These are phyloP conservation scores for Acridotheres tristis DNA, from an alignment of 2,797 vertebrate species.

Conservation along the genomic window DNA sequence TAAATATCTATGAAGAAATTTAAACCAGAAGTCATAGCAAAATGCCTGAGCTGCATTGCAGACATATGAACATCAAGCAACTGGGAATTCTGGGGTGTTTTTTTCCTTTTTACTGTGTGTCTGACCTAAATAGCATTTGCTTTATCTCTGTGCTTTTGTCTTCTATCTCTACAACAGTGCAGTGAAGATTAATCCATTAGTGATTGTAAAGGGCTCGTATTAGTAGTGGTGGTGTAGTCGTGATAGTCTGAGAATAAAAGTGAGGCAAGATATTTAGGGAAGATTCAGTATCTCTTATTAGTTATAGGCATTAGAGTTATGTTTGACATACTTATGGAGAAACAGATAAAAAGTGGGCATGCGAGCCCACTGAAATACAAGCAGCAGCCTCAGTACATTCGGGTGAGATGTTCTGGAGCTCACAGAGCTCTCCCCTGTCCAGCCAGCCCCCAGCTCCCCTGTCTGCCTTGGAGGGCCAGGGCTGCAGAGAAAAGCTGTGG, in stretches of 20 bases:
- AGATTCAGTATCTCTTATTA: constrained; percentile 28
- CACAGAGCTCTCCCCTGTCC: not conserved
- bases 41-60: not conserved
- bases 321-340: not conserved
- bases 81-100: not conserved
- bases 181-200: constrained; percentile 57
- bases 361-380: not conserved
- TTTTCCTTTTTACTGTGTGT: not conserved
- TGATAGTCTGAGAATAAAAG: constrained; percentile 39
- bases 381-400: not conserved
- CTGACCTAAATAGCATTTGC: not conserved
- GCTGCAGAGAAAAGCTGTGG: not conserved
- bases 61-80: not conserved
- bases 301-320: not conserved
- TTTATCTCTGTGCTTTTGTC: constrained; percentile 46
- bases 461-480: not conserved
- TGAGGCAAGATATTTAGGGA: constrained; percentile 9
- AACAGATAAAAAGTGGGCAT: not conserved
- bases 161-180: constrained; percentile 27
- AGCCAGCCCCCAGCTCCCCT: not conserved
- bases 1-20: not conserved
- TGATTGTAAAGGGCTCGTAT: constrained; percentile 25
- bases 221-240: not conserved
- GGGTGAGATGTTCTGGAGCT: not conserved
- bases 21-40: not conserved